phyloP scores from a whole-genome alignment of 1,140 invertebrate species.

The Liolophura sinensis region DNA sequence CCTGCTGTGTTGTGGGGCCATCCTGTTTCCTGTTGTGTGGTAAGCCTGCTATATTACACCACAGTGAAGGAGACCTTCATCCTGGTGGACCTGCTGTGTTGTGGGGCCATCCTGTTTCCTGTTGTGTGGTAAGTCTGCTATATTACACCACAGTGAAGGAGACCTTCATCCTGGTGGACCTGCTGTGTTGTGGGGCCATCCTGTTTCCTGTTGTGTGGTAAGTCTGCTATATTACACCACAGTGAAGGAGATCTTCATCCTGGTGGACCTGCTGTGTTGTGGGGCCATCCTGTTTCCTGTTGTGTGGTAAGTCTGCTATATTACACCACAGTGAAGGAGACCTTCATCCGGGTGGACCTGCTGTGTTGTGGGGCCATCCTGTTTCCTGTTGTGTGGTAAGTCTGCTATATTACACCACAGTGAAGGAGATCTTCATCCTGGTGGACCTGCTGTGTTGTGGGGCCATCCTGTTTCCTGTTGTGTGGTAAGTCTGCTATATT shows the following conservation, averaged over 20 bases:
- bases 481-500: too few species aligned
- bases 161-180: constrained; percentile 88
- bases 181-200: constrained; percentile 92
- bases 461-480: too few species aligned
- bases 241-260: constrained; percentile 88
- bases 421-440: too few species aligned
- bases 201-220: constrained; percentile 88
- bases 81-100: constrained; percentile 90
- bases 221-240: too few species aligned
- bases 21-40: constrained; percentile 91
- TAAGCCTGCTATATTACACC: too few species aligned
- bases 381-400: too few species aligned
- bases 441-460: too few species aligned
- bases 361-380: too few species aligned
- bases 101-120: constrained; percentile 91
- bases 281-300: constrained; percentile 93
- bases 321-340: too few species aligned
- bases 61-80: constrained; percentile 91
- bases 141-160: too few species aligned
- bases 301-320: constrained; percentile 74
- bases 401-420: too few species aligned
- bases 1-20: constrained; percentile 90
- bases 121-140: constrained; percentile 81
- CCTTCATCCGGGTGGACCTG: too few species aligned
- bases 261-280: constrained; percentile 93